phyloP scores from a whole-genome alignment of 2,797 vertebrate genomes.

The Enteromius afrohamiltoni region DNA sequence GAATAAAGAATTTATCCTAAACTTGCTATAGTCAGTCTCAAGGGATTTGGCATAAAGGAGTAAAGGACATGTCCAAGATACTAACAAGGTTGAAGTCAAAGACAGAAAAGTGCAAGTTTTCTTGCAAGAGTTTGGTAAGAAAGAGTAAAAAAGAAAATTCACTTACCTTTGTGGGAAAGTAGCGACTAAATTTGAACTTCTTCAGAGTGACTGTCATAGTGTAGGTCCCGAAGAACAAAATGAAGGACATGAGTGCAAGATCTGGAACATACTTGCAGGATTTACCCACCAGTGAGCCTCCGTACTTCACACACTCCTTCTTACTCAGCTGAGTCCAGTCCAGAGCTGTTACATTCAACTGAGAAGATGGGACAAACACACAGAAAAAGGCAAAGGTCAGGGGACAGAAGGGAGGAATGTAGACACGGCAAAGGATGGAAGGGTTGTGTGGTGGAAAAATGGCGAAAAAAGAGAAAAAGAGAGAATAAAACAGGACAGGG shows the following conservation, averaged over 20 bases:
- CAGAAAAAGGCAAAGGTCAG: constrained; percentile 22
- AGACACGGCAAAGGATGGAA: constrained; percentile 24
- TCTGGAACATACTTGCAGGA: constrained; percentile 92
- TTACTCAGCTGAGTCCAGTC: constrained; percentile 97
- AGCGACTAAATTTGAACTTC: constrained; percentile 97
- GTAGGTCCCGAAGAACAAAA: constrained; percentile 98
- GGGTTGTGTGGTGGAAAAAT: constrained; percentile 67
- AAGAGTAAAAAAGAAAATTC: not conserved
- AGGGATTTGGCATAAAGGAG: not conserved
- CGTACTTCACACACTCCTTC: constrained; percentile 93
- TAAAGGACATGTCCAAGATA: constrained; percentile 1
- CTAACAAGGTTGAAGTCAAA: not conserved
- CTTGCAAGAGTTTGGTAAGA: not conserved
- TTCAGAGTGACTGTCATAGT: constrained; percentile 94
- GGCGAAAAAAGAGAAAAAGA: constrained; percentile 44
- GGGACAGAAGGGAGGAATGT: constrained; percentile 69
- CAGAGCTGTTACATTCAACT: constrained; percentile 93
- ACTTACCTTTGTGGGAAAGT: constrained; percentile 95
- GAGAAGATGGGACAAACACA: constrained; percentile 67
- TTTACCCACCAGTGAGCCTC: constrained; percentile 88
- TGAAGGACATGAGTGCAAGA: constrained; percentile 97
- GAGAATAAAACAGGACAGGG: constrained; percentile 15
- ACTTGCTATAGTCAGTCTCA: not conserved
- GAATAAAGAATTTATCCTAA: constrained; percentile 16
- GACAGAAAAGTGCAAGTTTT: not conserved